Base-by-base conservation (phyloP, 2,797 vertebrate genomes). In the Emys orbicularis region DNA sequence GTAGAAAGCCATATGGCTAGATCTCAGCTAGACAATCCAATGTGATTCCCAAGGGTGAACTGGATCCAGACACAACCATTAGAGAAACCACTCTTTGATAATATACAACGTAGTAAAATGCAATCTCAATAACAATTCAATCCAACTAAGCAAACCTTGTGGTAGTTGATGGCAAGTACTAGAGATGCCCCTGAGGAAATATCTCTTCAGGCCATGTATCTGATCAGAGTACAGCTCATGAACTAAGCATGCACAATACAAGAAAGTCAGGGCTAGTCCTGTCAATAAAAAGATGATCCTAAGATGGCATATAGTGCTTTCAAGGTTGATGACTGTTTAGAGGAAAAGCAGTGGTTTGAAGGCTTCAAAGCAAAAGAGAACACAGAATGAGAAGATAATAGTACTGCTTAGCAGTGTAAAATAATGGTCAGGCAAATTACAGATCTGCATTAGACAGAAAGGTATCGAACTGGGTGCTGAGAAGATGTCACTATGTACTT, bases 361-460 rank as follows among this genome's bases (percentile, higher is more conserved):
- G 41, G 93, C 87, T 54, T 6, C 59, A 82, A 88, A 95, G 95
- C 12, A 80, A 87, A 50, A 72, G 83, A 94, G 85, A 87, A 11
- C 89, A 84, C 87, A 92, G 86, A 95, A 90, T 88, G 91, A 90
- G 87, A 93, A 93, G 79, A 84, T 90, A 92, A 90, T 2, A 0
- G 88, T 96, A 83, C 34, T n/a, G 29, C 49, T 21, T 94, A 89
- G 72, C 87, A 21, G 57, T 97, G 95, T 97, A 96, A 95, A 97
- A 96, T 94, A 97, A 86, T 89, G 82, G 72, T 89, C 80, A 86
- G 94, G 54, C 90, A 96, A 97, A 96, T 97, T 96, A 94, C 86
- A 94, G 95, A 94, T 94, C 82, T 87, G 31, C 61, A 86, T 94
- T 91, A 84, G 94, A 90, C 65, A 77, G 84, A 87, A 37, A 96